phyloP scores from a whole-genome alignment of 2,113 vertebrate genomes.

The Dromiciops gliroides region DNA sequence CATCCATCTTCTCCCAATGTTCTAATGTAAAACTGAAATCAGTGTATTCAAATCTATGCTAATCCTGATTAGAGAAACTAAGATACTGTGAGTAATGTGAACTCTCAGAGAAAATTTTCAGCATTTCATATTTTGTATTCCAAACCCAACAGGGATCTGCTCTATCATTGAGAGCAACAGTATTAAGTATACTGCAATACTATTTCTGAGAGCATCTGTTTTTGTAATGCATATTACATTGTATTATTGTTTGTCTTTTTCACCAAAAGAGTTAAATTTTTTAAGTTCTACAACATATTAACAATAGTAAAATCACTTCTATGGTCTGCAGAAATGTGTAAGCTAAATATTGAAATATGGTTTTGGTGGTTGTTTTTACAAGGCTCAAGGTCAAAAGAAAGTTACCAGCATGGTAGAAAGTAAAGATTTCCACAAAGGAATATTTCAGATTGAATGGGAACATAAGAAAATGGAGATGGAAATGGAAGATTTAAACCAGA shows the following conservation, averaged over 20 bases:
- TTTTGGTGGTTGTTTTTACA: constrained; percentile 46
- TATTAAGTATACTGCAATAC: neutral
- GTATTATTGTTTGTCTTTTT: neutral
- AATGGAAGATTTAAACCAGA: constrained; percentile 90
- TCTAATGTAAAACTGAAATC: neutral
- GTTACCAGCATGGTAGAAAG: constrained; percentile 89
- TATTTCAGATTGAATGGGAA: constrained; percentile 94
- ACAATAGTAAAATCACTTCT: neutral
- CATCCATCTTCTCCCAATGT: neutral
- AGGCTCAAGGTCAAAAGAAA: constrained; percentile 92
- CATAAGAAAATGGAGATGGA: constrained; percentile 91
- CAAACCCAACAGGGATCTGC: neutral
- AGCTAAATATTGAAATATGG: constrained; percentile 32
- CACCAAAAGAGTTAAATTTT: neutral
- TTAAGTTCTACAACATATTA: neutral
- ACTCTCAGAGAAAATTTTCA: neutral
- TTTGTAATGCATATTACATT: neutral
- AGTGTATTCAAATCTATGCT: neutral
- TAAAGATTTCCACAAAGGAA: constrained; percentile 90
- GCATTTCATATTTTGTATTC: neutral
- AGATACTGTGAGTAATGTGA: neutral
- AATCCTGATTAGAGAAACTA: neutral
- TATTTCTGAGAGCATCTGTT: neutral
- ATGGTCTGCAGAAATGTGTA: neutral
- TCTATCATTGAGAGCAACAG: neutral